phyloP scores from a whole-genome alignment of 2,888 invertebrate genomes.

The Meghimatium bilineatum region DNA sequence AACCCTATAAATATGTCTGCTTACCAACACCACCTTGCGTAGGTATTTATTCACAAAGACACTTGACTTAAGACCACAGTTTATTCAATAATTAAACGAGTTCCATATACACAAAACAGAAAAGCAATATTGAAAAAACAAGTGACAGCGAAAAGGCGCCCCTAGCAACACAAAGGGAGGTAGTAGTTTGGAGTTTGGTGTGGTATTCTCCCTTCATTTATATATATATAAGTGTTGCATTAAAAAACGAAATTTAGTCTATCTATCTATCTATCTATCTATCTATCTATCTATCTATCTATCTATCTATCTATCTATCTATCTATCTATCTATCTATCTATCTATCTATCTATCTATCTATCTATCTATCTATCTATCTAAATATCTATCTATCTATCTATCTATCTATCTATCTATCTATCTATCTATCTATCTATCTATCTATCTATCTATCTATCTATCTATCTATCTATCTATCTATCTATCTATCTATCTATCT shows the following conservation, averaged over 20 bases:
- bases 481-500: too few species aligned
- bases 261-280: conserved; percentile 12
- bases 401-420: too few species aligned
- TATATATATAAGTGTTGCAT: too few species aligned
- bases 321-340: too few species aligned
- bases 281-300: background rate
- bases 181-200: background rate
- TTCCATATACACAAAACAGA: background rate
- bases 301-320: too few species aligned
- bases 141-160: background rate
- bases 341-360: too few species aligned
- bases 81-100: background rate
- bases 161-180: background rate
- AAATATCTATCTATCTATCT: too few species aligned
- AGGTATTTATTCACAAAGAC: background rate
- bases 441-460: conserved; percentile 1
- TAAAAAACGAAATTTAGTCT: too few species aligned
- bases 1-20: too few species aligned
- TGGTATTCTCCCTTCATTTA: background rate
- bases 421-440: conserved; percentile 6
- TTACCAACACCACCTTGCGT: background rate
- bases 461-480: too few species aligned
- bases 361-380: too few species aligned
- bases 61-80: background rate
- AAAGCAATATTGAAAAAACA: background rate